Evolutionary conservation across 1,140 invertebrate species (phyloP), one percentile per base, ranked within the genome.

Genomic region (Danaus melanippus): DNA sequence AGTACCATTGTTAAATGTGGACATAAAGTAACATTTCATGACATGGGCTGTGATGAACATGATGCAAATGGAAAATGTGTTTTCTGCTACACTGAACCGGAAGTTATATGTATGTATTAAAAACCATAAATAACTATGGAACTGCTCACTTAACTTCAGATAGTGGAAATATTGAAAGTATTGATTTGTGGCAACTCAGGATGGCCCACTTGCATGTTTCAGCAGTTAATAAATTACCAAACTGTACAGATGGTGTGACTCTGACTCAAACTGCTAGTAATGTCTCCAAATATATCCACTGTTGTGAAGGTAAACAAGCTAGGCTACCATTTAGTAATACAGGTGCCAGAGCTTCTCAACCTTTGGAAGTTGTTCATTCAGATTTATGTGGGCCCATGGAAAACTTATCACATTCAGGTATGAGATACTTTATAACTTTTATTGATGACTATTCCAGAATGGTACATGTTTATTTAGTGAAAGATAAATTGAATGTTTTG

Each of bases 151-250:
- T n/a, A n/a, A n/a, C n/a, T n/a, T n/a, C n/a, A n/a, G n/a, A n/a
- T n/a, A n/a, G n/a, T n/a, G n/a, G n/a, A n/a, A n/a, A n/a, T n/a
- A n/a, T n/a, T n/a, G n/a, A n/a, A n/a, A n/a, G n/a, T n/a, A n/a
- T n/a, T n/a, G n/a, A n/a, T 44, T n/a, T 61, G 7, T 61, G 59
- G 61, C 61, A 63, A 46, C 52, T 48, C 8, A 41, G 61, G 5
- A 59, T 64, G 57, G 57, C 40, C 0, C 53, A 60, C 56, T 56
- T 56, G 15, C 47, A 56, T 55, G 39, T 51, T 46, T 57, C 55
- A 51, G 55, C n/a, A 8, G 12, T 57, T 4, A 41, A 46, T 4
- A 57, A 46, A 39, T 21, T 57, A 51, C 49, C 55, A 5, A 10
- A 46, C 1, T 50, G 43, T 46, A 1, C 48, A 0, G 21, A 57